Conservation (phyloP, 2,888 invertebrate species). For the Thymelicus sylvestris region DNA sequence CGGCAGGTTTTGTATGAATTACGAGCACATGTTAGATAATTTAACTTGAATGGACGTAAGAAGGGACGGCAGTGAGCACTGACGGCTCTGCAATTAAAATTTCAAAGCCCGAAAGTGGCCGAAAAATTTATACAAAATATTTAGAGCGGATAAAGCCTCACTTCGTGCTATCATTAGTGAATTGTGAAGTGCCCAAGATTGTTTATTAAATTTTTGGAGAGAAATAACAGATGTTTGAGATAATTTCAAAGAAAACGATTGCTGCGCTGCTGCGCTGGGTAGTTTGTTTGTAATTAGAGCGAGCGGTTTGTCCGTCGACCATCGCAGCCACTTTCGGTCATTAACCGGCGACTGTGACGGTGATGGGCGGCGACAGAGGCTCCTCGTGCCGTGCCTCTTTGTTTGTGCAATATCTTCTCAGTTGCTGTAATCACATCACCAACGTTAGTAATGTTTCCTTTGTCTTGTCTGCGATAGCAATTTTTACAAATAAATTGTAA, state of each 20-base stretch:
- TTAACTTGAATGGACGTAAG: background rate
- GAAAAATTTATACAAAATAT: background rate
- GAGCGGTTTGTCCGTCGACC: constrained; percentile 11
- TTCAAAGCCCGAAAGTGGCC: background rate
- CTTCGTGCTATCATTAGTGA: background rate
- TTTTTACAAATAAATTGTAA: too few relatives aligned
- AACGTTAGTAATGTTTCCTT: constrained; percentile 18
- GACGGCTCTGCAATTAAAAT: background rate
- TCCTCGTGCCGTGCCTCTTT: constrained; percentile 15
- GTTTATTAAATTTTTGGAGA: background rate
- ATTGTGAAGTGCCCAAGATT: background rate
- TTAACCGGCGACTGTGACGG: constrained; percentile 12
- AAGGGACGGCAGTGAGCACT: background rate
- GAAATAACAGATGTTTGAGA: constrained; percentile 1
- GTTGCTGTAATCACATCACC: constrained; percentile 20
- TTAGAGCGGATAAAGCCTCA: background rate
- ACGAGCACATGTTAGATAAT: background rate
- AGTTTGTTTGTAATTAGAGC: constrained; percentile 8
- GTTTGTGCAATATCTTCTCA: constrained; percentile 24
- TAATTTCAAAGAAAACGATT: constrained; percentile 13
- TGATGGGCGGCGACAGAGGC: constrained; percentile 5
- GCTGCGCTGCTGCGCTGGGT: background rate
- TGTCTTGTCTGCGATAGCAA: constrained; percentile 12
- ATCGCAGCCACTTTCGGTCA: constrained; percentile 29
- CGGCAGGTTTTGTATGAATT: background rate